Percentiles rank a stretch among this genome's conserved stretches.
Evolutionary conservation across 2,113 vertebrate genomes (phyloP).

Genomic region (Heterotilapia buettikoferi): DNA sequence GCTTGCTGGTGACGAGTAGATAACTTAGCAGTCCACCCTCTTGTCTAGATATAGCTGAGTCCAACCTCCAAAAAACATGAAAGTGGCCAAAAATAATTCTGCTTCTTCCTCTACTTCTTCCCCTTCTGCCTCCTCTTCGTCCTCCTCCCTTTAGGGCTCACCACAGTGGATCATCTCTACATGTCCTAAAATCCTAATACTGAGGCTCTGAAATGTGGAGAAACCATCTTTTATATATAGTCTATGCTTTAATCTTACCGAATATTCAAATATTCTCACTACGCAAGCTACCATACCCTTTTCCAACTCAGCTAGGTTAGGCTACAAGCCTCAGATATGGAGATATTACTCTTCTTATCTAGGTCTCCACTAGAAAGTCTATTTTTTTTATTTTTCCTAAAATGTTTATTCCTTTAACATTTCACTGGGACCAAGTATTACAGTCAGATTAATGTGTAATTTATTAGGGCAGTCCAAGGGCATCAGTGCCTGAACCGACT

Average conservation of each 20-base stretch:
- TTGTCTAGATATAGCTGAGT: neutral
- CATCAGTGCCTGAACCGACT: neutral
- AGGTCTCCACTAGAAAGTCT: neutral
- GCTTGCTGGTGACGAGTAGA: neutral
- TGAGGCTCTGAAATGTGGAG: neutral
- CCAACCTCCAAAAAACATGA: neutral
- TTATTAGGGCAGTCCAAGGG: neutral
- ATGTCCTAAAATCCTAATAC: neutral
- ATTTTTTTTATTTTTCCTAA: neutral
- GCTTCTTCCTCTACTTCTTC: neutral
- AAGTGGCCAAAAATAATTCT: neutral
- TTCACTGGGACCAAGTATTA: neutral
- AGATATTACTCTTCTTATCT: neutral
- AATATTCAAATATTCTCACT: neutral
- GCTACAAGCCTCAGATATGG: neutral
- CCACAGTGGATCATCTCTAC: neutral
- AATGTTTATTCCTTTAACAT: neutral
- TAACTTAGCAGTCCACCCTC: neutral
- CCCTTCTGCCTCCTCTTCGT: neutral
- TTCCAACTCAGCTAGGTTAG: neutral
- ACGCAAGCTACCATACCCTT: neutral
- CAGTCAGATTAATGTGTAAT: neutral
- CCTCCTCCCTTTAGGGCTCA: neutral
- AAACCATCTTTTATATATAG: neutral
- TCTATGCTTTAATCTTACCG: neutral